Evolutionary conservation across 2,888 invertebrate genomes (phyloP), one percentile per base, ranked within the genome.

Genomic region (Calameuta idolon): DNA sequence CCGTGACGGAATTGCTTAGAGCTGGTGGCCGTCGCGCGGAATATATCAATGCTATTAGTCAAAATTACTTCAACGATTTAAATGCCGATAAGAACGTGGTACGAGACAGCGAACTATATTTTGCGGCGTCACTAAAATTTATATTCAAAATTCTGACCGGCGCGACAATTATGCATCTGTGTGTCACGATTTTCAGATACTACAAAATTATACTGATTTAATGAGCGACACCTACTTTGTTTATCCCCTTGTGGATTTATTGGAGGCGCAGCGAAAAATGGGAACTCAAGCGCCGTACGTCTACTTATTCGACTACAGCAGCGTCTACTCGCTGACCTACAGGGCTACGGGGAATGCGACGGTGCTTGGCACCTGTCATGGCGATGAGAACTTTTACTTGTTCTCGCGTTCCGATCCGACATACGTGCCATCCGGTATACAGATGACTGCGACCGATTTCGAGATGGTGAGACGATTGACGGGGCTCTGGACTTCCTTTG

Each of bases 361-460:
- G 0, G 76, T 81, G 15, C 31, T 82, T 35, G 84, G 93, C 12
- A 92, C 92, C 4, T 90, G 92, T 73, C 93, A 93, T 81, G 92
- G 92, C 0, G 93, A 93, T 80, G 93, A 93, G 75, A 84, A 93
- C 3, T 88, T 92, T 68, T 92, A 93, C 81, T 80, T 93, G 40
- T 93, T 93, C 83, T 37, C 37, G 12, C 37, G 37, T 12, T 37
- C 37, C 4, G 37, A 37, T 37, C 37, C 37, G 37, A 12, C 12
- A 0, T 37, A 37, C 0, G 37, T 37, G 12, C 86, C 87, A 12
- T 68, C 79, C 9, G 55, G 68, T 3, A 73, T 34, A 4, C 80
- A 79, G 11, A 73, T 86, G 33, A 85, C 81, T 75, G 75, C 79
- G 31, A 73, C 79, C 1, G 91, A 91, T 79, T 77, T 82, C 37